Evolutionary conservation across 2,797 vertebrate species (phyloP).

Genomic region (Poeciliopsis turneri): DNA sequence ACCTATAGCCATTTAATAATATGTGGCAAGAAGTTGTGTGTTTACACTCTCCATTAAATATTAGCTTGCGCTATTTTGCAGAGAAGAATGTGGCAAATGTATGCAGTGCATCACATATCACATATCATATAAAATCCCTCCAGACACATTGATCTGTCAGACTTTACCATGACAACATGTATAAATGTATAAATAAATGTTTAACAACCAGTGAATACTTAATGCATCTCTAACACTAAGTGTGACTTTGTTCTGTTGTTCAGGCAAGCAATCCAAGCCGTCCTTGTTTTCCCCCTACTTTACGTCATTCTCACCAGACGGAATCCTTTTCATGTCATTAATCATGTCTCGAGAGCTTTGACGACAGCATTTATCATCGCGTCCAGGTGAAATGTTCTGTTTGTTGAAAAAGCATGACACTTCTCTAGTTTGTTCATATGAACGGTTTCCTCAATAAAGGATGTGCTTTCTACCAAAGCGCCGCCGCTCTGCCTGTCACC

Average conservation of each 20-base stretch:
- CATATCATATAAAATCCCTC: too few relatives aligned
- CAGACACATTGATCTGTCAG: neutral
- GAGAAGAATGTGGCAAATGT: too few relatives aligned
- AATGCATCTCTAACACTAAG: neutral
- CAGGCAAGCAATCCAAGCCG: neutral
- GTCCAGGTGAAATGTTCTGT: neutral
- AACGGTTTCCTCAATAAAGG: too few relatives aligned
- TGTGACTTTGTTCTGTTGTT: constrained; percentile 1
- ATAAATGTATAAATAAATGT: neutral
- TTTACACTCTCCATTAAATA: too few relatives aligned
- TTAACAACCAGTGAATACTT: neutral
- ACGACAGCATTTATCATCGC: neutral
- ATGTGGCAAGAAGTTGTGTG: too few relatives aligned
- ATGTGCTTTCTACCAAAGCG: neutral
- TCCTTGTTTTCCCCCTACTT: neutral
- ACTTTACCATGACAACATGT: neutral
- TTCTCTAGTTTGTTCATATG: neutral
- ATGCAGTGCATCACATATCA: too few relatives aligned
- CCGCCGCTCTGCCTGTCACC: neutral
- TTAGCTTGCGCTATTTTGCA: too few relatives aligned
- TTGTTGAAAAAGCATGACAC: too few relatives aligned
- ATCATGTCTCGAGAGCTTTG: too few relatives aligned
- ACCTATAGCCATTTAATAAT: too few relatives aligned
- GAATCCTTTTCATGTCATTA: neutral
- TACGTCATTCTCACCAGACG: neutral